Conservation (phyloP, 2,888 invertebrate species). For the Hecatera dysodea region DNA sequence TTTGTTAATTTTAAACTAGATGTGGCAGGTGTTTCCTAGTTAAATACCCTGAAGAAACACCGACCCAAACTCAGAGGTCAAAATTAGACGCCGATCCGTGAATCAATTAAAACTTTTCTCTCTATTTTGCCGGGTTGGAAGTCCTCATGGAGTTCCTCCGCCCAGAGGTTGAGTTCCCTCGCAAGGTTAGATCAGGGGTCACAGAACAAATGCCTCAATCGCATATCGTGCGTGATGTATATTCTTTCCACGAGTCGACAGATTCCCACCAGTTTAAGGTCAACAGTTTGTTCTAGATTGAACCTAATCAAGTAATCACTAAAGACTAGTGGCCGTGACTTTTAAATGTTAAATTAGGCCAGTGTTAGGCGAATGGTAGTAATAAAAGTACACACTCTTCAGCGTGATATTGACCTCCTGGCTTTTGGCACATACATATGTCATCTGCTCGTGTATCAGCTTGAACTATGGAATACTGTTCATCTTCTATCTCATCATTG, state of each 20-base stretch:
- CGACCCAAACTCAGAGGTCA: too few relatives aligned
- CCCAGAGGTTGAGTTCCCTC: too few relatives aligned
- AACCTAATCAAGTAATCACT: not conserved
- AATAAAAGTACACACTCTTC: not conserved
- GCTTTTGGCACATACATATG: not conserved
- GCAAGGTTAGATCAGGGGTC: too few relatives aligned
- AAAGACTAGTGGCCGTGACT: slow-evolving; percentile 19
- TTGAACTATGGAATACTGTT: not conserved
- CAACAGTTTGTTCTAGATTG: not conserved
- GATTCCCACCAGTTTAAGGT: not conserved
- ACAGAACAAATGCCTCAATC: not conserved
- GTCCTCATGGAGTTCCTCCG: too few relatives aligned
- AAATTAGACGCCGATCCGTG: too few relatives aligned
- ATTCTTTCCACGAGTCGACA: not conserved
- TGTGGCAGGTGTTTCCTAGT: too few relatives aligned
- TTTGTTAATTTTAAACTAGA: too few relatives aligned
- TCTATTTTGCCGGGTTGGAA: too few relatives aligned
- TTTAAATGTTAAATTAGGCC: slow-evolving; percentile 4
- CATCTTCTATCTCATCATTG: too few relatives aligned
- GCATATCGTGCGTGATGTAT: not conserved
- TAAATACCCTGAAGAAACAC: too few relatives aligned
- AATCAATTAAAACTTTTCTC: too few relatives aligned
- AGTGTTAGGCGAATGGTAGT: not conserved
- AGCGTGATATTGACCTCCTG: not conserved
- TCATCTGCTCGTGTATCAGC: not conserved